These are phyloP conservation scores for Orchesella cincta DNA, from an alignment of 1,140 invertebrate species.

Conservation along the genomic window DNA sequence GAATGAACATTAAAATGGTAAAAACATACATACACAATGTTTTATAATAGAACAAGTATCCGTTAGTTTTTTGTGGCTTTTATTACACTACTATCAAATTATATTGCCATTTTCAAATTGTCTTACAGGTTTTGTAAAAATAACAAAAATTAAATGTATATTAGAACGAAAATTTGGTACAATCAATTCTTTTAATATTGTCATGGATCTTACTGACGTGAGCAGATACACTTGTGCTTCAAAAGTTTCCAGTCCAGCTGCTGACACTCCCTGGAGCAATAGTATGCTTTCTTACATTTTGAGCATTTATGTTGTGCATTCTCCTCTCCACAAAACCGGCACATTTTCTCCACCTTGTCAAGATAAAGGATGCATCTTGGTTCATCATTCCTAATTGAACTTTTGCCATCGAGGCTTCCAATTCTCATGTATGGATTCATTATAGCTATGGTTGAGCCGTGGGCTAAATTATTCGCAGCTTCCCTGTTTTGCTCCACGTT, in stretches of 20 bases:
- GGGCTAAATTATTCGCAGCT: neutral
- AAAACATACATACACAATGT: too few species aligned
- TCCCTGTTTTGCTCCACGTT: neutral
- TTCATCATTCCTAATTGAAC: neutral
- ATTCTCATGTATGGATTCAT: constrained; percentile 3
- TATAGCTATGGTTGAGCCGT: neutral
- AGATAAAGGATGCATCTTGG: neutral
- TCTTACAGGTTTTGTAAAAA: too few species aligned
- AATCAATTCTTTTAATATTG: too few species aligned
- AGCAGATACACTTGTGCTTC: neutral
- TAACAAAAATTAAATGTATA: too few species aligned
- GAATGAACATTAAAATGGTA: too few species aligned
- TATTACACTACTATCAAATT: too few species aligned
- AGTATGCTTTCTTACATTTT: neutral
- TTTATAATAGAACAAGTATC: too few species aligned
- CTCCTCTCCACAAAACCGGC: neutral
- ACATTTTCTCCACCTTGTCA: neutral
- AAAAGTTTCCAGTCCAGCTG: neutral
- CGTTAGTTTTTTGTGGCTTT: too few species aligned
- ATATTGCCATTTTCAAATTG: too few species aligned
- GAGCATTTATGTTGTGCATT: neutral
- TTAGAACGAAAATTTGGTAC: too few species aligned
- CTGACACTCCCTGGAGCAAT: neutral
- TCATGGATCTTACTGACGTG: too few species aligned
- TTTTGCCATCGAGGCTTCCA: neutral